Percentiles rank a stretch among this genome's conserved stretches.
phyloP scores from a whole-genome alignment of 23 tunicate genomes.

The Pegea sp. region DNA sequence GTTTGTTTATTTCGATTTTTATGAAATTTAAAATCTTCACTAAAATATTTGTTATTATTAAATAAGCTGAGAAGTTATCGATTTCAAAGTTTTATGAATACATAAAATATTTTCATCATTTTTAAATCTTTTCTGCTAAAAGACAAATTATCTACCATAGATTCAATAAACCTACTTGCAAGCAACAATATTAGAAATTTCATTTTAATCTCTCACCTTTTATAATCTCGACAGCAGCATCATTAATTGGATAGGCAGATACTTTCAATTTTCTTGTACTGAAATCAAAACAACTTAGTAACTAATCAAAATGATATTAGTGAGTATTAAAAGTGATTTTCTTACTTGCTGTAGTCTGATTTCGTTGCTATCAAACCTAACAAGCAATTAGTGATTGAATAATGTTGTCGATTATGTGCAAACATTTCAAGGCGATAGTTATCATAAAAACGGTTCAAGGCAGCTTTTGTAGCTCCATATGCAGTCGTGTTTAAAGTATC shows the following conservation, averaged over 20 bases:
- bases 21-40: no score
- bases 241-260: conserved; percentile 12
- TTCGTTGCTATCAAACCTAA: conserved; percentile 51
- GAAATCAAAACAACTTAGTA: background rate
- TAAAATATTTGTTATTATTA: no score
- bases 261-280: conserved; percentile 7
- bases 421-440: conserved; percentile 27
- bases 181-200: no score
- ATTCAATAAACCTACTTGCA: background rate
- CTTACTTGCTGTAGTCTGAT: conserved; percentile 2
- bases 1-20: no score
- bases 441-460: conserved; percentile 33
- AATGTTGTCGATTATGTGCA: conserved; percentile 1
- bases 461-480: conserved; percentile 68
- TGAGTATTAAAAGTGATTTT: conserved; percentile 16
- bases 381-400: conserved; percentile 43
- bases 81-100: no score
- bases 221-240: conserved; percentile 15
- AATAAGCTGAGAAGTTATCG: no score
- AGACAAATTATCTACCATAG: background rate
- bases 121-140: background rate
- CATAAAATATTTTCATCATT: no score
- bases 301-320: conserved; percentile 6
- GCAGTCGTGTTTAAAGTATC: conserved; percentile 6
- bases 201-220: conserved; percentile 6